Evolutionary conservation across 2,113 vertebrate species (phyloP).

Genomic region (Reinhardtius hippoglossoides): DNA sequence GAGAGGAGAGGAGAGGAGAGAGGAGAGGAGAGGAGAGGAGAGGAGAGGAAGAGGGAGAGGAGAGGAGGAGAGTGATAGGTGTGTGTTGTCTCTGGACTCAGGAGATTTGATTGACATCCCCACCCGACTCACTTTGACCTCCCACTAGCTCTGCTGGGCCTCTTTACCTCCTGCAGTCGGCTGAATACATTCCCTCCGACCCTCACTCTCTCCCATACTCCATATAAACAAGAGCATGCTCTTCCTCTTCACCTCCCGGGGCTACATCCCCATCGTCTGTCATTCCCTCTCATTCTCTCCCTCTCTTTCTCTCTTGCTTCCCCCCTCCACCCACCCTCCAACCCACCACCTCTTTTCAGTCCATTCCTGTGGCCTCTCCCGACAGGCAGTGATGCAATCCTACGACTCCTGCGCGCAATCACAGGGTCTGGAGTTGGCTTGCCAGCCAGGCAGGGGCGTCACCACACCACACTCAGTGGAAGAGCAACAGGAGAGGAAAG

Average conservation of each 20-base stretch:
- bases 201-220: constrained; percentile 17
- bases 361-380: constrained; percentile 78
- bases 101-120: constrained; percentile 57
- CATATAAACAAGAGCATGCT: constrained; percentile 37
- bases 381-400: constrained; percentile 84
- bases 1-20: neutral
- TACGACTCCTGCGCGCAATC: constrained; percentile 81
- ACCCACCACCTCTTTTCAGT: constrained; percentile 26
- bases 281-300: constrained; percentile 33
- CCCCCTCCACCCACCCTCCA: neutral
- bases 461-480: constrained; percentile 61
- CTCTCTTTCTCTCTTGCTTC: neutral
- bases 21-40: neutral
- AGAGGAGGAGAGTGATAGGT: neutral
- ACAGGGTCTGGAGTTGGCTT: constrained; percentile 72
- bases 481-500: constrained; percentile 68
- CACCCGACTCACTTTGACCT: constrained; percentile 54
- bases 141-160: constrained; percentile 51
- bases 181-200: constrained; percentile 20
- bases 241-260: constrained; percentile 32
- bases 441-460: constrained; percentile 74
- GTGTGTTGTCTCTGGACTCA: constrained; percentile 46
- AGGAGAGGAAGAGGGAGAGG: no score
- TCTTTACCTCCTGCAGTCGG: constrained; percentile 54
- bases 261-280: constrained; percentile 9